phyloP scores from a whole-genome alignment of 2,113 vertebrate genomes.

The Neogale vison region DNA sequence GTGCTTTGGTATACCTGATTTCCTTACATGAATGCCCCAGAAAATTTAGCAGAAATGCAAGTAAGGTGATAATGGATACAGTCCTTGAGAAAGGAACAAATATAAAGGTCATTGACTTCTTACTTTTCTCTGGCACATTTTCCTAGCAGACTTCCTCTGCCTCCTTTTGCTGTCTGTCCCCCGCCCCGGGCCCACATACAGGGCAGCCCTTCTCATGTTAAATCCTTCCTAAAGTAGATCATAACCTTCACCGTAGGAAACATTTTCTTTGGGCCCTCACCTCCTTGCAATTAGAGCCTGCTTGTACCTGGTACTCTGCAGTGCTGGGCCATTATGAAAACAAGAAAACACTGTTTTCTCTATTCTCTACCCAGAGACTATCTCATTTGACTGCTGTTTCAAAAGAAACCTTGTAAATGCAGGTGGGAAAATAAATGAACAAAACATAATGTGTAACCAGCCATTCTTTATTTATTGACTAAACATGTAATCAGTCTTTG shows the following conservation, averaged over 20 bases:
- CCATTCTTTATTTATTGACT: constrained; percentile 57
- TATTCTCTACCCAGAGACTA: constrained; percentile 37
- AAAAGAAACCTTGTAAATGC: constrained; percentile 65
- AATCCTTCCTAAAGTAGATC: neutral
- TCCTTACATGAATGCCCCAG: neutral
- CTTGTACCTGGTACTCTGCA: neutral
- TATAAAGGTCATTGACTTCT: neutral
- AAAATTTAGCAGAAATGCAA: neutral
- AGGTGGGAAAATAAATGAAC: constrained; percentile 68
- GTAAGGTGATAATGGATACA: neutral
- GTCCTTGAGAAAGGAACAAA: neutral
- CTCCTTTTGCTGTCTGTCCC: neutral
- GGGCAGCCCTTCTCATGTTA: neutral
- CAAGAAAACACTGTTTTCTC: constrained; percentile 47
- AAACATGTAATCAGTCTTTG: constrained; percentile 37
- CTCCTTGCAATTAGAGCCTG: neutral
- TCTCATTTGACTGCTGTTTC: constrained; percentile 55
- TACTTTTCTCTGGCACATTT: neutral
- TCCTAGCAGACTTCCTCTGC: neutral
- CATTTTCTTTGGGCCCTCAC: neutral
- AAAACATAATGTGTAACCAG: constrained; percentile 37
- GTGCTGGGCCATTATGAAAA: neutral
- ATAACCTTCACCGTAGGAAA: neutral
- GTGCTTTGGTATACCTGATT: neutral
- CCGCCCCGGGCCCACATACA: rapidly evolving